phyloP scores from a whole-genome alignment of 2,888 invertebrate genomes.

The Callyntrura guangdongensis region DNA sequence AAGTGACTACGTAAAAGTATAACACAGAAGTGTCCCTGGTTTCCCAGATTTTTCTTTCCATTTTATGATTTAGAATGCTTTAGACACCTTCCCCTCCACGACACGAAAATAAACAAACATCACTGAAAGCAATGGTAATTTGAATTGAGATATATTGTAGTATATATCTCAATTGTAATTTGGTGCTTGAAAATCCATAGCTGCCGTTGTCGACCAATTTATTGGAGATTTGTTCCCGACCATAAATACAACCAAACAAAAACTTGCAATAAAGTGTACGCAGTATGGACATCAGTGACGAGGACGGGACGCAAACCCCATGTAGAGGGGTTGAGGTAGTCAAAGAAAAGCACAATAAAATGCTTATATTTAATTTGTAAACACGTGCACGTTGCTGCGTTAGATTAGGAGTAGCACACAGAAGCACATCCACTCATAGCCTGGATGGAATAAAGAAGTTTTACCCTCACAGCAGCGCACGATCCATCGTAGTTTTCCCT shows the following conservation, averaged over 20 bases:
- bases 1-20: not conserved
- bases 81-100: not conserved
- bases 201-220: not conserved
- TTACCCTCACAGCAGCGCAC: not conserved
- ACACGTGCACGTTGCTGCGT: slow-evolving; percentile 27
- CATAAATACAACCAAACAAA: slow-evolving; percentile 9
- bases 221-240: not conserved
- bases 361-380: slow-evolving; percentile 22
- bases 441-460: slow-evolving; percentile 18
- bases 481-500: slow-evolving; percentile 28
- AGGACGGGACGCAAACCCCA: not conserved
- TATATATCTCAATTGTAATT: not conserved
- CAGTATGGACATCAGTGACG: slow-evolving; percentile 17
- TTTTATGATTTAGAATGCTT: slow-evolving; percentile 38
- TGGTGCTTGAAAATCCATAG: not conserved
- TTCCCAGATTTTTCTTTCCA: slow-evolving; percentile 11
- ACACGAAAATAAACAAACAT: slow-evolving; percentile 11
- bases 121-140: not conserved
- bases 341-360: not conserved
- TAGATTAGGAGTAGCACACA: not conserved
- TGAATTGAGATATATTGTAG: too few relatives aligned
- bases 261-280: not conserved
- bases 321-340: not conserved
- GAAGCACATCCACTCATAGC: not conserved
- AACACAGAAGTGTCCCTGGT: not conserved